These are phyloP conservation scores for Myrmophylax atrothorax DNA, from an alignment of 2,113 vertebrate genomes.

Conservation along the genomic window DNA sequence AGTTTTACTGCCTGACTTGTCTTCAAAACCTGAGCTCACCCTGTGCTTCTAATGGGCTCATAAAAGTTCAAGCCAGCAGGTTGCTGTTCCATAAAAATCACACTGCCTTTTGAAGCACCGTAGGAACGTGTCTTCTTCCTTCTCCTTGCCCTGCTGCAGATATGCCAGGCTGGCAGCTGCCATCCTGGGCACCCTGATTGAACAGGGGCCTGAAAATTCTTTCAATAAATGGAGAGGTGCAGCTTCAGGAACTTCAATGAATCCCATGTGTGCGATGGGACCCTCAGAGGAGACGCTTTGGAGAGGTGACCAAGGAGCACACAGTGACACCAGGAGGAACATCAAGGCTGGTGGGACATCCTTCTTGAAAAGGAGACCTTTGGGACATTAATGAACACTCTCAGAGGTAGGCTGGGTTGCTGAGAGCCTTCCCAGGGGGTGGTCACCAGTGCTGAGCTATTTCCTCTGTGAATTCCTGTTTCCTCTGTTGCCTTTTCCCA, in stretches of 20 bases:
- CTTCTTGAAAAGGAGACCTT: background rate
- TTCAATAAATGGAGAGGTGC: background rate
- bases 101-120: background rate
- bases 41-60: background rate
- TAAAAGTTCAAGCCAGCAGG: conserved; percentile 1
- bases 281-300: background rate
- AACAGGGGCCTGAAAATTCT: background rate
- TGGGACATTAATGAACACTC: background rate
- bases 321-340: background rate
- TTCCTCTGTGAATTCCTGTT: background rate
- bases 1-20: background rate
- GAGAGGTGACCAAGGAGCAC: accelerated
- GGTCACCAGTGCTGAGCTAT: background rate
- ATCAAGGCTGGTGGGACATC: background rate
- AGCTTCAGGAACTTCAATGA: background rate
- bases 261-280: accelerated
- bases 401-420: background rate
- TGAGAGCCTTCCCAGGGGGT: background rate
- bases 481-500: background rate
- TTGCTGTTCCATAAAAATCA: background rate
- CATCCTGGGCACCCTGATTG: background rate
- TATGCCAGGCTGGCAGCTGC: background rate
- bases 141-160: background rate
- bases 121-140: background rate
- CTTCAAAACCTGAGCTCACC: background rate